Evolutionary conservation across 2,113 vertebrate genomes (phyloP).

Genomic region (Eclectus roratus): DNA sequence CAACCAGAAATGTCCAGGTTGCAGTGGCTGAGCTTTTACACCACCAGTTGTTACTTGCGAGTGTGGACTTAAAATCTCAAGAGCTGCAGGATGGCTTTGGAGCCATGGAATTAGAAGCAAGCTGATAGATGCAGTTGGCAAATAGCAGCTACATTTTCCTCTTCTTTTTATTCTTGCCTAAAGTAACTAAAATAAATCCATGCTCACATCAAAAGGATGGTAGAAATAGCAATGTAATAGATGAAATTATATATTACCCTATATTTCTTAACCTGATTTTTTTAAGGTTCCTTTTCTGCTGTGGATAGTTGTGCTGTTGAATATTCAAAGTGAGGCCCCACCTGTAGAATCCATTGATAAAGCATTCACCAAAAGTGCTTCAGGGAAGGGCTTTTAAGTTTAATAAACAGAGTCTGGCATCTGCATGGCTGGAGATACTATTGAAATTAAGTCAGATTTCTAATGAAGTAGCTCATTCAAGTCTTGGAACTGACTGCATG

Average conservation of each 20-base stretch:
- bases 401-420: conserved; percentile 6
- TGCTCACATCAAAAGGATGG: not conserved
- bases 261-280: not conserved
- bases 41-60: not conserved
- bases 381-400: conserved; percentile 16
- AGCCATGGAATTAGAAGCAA: not conserved
- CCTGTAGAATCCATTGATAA: conserved; percentile 15
- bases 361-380: conserved; percentile 10
- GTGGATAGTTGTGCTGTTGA: not conserved
- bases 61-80: not conserved
- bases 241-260: not conserved
- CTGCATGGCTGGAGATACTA: not conserved
- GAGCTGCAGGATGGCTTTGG: not conserved
- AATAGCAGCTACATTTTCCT: not conserved
- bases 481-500: not conserved
- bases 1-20: not conserved
- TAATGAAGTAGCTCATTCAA: not conserved
- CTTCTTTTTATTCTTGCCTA: not conserved
- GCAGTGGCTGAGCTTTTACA: not conserved
- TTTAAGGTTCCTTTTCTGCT: not conserved
- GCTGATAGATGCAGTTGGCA: not conserved
- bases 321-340: not conserved
- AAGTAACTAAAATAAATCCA: not conserved
- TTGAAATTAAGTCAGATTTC: conserved; percentile 34
- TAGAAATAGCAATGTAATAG: not conserved